These are phyloP conservation scores for Volucella zonaria DNA, from an alignment of 2,888 invertebrate genomes.

Conservation along the genomic window DNA sequence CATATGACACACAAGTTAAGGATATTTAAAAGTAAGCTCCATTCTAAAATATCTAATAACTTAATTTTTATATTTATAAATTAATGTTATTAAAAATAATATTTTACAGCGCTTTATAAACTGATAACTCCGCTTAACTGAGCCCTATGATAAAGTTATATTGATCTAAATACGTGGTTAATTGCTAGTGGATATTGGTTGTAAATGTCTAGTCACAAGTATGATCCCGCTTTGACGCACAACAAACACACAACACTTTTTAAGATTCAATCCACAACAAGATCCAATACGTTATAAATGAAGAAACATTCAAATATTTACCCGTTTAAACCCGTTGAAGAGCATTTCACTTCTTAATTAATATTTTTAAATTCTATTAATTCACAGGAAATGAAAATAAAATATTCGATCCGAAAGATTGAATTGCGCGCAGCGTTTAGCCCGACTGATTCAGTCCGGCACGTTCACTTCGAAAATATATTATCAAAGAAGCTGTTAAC, in stretches of 20 bases:
- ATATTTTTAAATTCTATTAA: neutral
- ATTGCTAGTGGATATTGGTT: too few relatives aligned
- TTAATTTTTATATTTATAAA: too few relatives aligned
- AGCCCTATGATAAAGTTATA: too few relatives aligned
- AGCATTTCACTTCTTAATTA: constrained; percentile 17
- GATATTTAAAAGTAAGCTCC: too few relatives aligned
- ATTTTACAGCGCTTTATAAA: too few relatives aligned
- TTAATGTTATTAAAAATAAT: too few relatives aligned
- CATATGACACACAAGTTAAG: too few relatives aligned
- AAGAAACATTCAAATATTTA: constrained; percentile 22
- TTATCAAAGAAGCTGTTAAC: constrained; percentile 19
- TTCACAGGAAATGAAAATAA: neutral
- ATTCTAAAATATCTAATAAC: too few relatives aligned
- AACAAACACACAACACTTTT: neutral
- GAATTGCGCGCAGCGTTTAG: constrained; percentile 3
- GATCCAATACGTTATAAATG: neutral
- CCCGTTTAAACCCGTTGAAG: constrained; percentile 30
- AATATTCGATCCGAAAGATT: constrained; percentile 17
- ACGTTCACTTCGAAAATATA: constrained; percentile 21
- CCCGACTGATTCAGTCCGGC: too few relatives aligned
- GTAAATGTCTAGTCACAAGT: too few relatives aligned
- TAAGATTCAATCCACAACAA: neutral
- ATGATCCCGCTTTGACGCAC: neutral
- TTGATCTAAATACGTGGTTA: too few relatives aligned
- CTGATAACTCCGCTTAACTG: too few relatives aligned